Evolutionary conservation across 2,888 invertebrate species (phyloP), one percentile per base, ranked within the genome.

Genomic region (Craniophora ligustri): DNA sequence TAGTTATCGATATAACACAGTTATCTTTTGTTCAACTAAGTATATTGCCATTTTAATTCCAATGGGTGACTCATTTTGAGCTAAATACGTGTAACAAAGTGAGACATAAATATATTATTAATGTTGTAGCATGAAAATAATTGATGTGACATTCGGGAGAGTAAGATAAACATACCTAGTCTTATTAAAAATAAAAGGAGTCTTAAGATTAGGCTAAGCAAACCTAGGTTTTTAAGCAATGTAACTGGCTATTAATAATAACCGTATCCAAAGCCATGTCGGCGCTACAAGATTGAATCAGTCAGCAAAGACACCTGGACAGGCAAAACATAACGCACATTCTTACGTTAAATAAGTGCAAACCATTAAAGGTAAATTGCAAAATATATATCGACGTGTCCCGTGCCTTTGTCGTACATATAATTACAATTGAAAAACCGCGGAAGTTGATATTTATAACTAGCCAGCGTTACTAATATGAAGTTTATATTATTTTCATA

Each of bases 371-470:
- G 67, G 75, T 35, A 64, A 70, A 71, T 71, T 68, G 66, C 53
- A 66, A 68, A 71, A 71, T 58, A 59, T 56, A 60, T 56, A 51
- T 15, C 62, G 18, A 39, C 55, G 50, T 48, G 63, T 54, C 55
- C 55, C 47, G 54, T 42, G 66, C 45, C 74, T 78, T 76, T 78
- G 73, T 75, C 61, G 44, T 64, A 65, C 47, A 48, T 47, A 49
- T 71, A 72, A 70, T 75, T 70, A 66, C 55, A 49, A 65, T 75
- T 62, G 70, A 79, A 79, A 78, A 77, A 78, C 65, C 76, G 67
- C 78, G 81, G 81, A 79, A 80, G 76, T 75, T 63, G 58, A 66
- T 76, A 74, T 74, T 72, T 69, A 71, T 68, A 71, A 61, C 53
- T 59, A 47, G 64, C 65, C 53, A 64, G 54, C 57, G 54, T 70